A percentile compares a stretch with the other conserved stretches of the same genome.
These are phyloP conservation scores for Symphodus melops DNA, from an alignment of 2,113 vertebrate species.

Conservation along the genomic window DNA sequence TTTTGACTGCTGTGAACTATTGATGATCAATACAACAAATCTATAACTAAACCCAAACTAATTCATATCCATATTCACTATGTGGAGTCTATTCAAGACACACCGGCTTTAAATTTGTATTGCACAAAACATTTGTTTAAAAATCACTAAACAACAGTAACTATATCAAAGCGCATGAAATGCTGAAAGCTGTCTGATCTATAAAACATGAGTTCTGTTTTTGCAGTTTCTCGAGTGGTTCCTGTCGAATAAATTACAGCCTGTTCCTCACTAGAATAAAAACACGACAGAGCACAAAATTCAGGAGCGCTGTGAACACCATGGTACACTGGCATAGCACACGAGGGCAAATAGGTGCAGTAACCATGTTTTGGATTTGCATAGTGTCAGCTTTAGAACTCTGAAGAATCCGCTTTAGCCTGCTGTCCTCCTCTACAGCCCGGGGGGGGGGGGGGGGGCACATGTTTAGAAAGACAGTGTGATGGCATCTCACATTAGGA, in stretches of 20 bases:
- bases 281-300: not conserved
- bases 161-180: conserved; percentile 18
- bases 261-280: conserved; percentile 11
- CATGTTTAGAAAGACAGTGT: conserved; percentile 33
- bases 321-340: conserved; percentile 2
- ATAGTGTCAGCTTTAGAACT: conserved; percentile 45
- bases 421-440: conserved; percentile 34
- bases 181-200: not conserved
- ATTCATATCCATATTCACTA: conserved; percentile 9
- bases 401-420: conserved; percentile 30
- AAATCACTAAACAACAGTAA: not conserved
- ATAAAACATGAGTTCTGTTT: conserved; percentile 25
- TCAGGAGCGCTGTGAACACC: conserved; percentile 25
- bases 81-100: not conserved
- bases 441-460: conserved; percentile 1
- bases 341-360: conserved; percentile 8
- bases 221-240: conserved; percentile 6
- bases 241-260: conserved; percentile 7
- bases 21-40: conserved; percentile 38
- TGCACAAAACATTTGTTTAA: not conserved
- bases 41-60: conserved; percentile 3
- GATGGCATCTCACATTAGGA: conserved; percentile 54
- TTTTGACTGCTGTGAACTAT: conserved; percentile 21
- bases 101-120: conserved; percentile 4
- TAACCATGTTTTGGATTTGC: conserved; percentile 30